Conservation (phyloP, 2,797 vertebrate species). For the Triplophysa yarkandensis region DNA sequence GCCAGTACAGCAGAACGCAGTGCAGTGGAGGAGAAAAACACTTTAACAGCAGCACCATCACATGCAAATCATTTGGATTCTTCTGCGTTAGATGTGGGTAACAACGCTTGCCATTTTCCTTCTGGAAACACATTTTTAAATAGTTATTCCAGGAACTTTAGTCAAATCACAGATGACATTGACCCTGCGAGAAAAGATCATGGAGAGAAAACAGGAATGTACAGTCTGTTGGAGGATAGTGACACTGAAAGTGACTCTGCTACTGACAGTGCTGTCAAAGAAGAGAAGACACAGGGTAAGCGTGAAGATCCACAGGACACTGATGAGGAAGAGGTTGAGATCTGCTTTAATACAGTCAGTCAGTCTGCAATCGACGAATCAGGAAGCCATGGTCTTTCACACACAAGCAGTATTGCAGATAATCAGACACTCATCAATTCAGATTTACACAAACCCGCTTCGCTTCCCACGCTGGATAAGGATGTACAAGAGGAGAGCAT, state of each 20-base stretch:
- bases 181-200: conserved; percentile 53
- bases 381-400: conserved; percentile 35
- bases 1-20: conserved; percentile 18
- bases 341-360: conserved; percentile 67
- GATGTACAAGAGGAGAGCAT: neutral
- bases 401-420: neutral
- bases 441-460: conserved; percentile 40
- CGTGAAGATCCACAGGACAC: conserved; percentile 38
- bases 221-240: conserved; percentile 78
- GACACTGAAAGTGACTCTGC: conserved; percentile 81
- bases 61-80: conserved; percentile 61
- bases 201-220: conserved; percentile 68
- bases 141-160: conserved; percentile 83
- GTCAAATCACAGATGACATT: conserved; percentile 69
- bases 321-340: conserved; percentile 85
- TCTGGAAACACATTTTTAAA: conserved; percentile 79
- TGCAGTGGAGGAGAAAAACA: conserved; percentile 21
- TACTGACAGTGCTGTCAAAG: conserved; percentile 51
- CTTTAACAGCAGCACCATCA: conserved; percentile 17
- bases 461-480: conserved; percentile 51
- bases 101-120: conserved; percentile 71
- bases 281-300: conserved; percentile 6
- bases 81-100: conserved; percentile 72
- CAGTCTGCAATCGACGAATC: conserved; percentile 35
- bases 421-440: conserved; percentile 50